Percentiles rank a stretch among this genome's conserved stretches.
Evolutionary conservation across 1,140 invertebrate genomes (phyloP).

Genomic region (Zaprionus nigranus): DNA sequence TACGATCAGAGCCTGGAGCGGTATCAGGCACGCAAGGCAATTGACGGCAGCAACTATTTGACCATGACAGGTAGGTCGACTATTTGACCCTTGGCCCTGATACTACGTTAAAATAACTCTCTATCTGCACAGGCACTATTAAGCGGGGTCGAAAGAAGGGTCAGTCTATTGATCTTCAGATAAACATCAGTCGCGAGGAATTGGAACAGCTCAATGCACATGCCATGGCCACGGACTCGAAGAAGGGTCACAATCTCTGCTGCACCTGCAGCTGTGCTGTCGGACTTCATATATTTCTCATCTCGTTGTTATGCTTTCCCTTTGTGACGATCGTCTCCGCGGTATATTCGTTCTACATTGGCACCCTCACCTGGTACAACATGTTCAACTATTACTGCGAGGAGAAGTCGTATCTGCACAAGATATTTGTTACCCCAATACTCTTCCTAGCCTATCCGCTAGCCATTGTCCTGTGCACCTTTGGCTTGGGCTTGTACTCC

Average conservation of each 20-base stretch:
- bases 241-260: conserved; percentile 86
- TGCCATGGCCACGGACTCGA: conserved; percentile 87
- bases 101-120: not conserved
- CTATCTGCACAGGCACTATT: conserved; percentile 87
- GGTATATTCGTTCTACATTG: conserved; percentile 90
- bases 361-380: conserved; percentile 92
- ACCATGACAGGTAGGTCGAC: conserved; percentile 86
- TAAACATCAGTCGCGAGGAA: conserved; percentile 89
- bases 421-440: conserved; percentile 88
- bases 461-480: conserved; percentile 88
- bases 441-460: conserved; percentile 90
- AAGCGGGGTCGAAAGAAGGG: conserved; percentile 90
- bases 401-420: conserved; percentile 87
- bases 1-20: conserved; percentile 85
- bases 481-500: conserved; percentile 89
- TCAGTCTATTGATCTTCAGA: conserved; percentile 89
- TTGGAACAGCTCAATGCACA: conserved; percentile 88
- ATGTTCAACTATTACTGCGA: conserved; percentile 90
- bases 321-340: conserved; percentile 88
- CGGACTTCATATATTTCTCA: conserved; percentile 89
- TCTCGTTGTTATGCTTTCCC: conserved; percentile 88
- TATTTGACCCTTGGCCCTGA: not conserved
- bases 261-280: conserved; percentile 87
- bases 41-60: conserved; percentile 86
- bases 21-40: conserved; percentile 85